Percentiles rank a stretch among this genome's conserved stretches.
These are phyloP conservation scores for Phymatocera aterrima DNA, from an alignment of 2,888 invertebrate genomes.

Conservation along the genomic window DNA sequence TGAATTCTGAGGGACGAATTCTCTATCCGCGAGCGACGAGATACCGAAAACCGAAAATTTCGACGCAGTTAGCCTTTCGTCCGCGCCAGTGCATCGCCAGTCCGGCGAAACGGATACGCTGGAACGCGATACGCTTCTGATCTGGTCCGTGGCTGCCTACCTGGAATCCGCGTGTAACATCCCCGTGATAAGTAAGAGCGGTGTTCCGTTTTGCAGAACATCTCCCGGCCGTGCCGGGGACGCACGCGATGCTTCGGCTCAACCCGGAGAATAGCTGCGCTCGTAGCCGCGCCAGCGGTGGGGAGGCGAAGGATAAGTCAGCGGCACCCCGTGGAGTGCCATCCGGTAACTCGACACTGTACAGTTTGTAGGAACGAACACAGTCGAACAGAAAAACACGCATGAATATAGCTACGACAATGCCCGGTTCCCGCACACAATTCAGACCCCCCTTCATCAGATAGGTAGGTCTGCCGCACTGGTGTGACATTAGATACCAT, in stretches of 20 bases:
- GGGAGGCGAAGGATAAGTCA: conserved; percentile 70
- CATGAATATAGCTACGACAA: conserved; percentile 73
- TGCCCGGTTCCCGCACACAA: conserved; percentile 68
- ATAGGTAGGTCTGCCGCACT: conserved; percentile 68
- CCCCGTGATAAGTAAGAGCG: conserved; percentile 36
- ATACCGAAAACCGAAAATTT: neutral
- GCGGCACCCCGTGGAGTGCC: conserved; percentile 73
- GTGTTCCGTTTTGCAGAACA: conserved; percentile 29
- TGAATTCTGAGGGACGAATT: too few species aligned
- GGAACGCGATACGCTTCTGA: neutral
- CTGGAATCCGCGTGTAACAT: conserved; percentile 25
- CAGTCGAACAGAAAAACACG: conserved; percentile 68
- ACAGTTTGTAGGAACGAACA: conserved; percentile 69
- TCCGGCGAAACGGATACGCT: neutral
- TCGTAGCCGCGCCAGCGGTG: conserved; percentile 41
- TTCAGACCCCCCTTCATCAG: conserved; percentile 59
- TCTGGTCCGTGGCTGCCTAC: neutral
- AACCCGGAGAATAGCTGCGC: conserved; percentile 8
- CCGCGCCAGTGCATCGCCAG: neutral
- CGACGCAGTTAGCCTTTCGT: neutral
- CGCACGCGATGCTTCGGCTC: conserved; percentile 30
- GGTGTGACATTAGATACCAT: conserved; percentile 74
- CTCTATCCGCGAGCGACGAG: neutral
- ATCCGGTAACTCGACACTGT: conserved; percentile 75
- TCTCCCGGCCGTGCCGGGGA: conserved; percentile 12